A percentile compares a stretch with the other conserved stretches of the same genome.
Conservation (phyloP, 2,113 vertebrate species). For the Proteles cristata region DNA sequence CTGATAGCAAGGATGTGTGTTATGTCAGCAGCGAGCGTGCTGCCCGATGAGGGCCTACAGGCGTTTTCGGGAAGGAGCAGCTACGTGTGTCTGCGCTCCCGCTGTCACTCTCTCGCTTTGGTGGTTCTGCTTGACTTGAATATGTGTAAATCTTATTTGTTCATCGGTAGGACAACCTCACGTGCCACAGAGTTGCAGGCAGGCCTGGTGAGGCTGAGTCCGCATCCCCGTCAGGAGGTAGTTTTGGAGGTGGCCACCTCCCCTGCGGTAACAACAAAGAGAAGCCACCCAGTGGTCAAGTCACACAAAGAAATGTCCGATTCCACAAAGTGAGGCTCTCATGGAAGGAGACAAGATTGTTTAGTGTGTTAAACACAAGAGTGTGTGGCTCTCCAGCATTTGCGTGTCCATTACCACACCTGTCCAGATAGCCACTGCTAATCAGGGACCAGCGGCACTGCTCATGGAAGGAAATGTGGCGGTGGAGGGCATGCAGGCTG, state of each 20-base stretch:
- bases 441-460: not conserved
- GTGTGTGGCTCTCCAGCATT: not conserved
- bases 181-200: conserved; percentile 40
- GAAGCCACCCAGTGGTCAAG: not conserved
- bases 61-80: not conserved
- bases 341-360: not conserved
- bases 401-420: not conserved
- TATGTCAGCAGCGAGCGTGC: rapidly evolving
- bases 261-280: not conserved
- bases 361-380: not conserved
- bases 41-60: rapidly evolving
- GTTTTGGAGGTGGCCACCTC: not conserved
- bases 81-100: not conserved
- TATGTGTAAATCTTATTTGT: conserved; percentile 65
- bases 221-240: not conserved
- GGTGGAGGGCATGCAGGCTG: not conserved
- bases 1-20: not conserved
- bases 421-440: not conserved
- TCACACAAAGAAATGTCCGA: not conserved
- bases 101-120: not conserved
- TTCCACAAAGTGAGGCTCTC: not conserved
- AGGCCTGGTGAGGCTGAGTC: not conserved
- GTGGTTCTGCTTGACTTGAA: conserved; percentile 66
- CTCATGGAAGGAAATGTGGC: not conserved
- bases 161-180: conserved; percentile 56